Percentiles rank a stretch among this genome's conserved stretches.
Conservation (phyloP, 2,113 vertebrate species). For the Hippopotamus amphibius region DNA sequence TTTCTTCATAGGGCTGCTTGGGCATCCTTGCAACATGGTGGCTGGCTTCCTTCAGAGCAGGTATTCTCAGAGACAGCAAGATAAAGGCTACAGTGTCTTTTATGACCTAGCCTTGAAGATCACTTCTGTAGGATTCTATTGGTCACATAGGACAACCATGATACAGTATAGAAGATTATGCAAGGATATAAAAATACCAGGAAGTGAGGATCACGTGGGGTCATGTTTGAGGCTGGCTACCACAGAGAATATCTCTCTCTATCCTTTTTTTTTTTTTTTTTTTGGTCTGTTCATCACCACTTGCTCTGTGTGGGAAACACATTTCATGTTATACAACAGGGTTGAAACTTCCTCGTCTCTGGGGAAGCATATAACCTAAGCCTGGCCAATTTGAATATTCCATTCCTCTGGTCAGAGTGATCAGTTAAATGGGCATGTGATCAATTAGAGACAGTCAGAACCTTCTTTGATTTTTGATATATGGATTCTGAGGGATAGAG, state of each 20-base stretch:
- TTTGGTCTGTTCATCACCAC: background rate
- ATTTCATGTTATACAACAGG: background rate
- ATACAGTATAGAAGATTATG: background rate
- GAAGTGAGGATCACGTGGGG: background rate
- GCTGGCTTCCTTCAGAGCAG: background rate
- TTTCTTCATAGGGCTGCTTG: background rate
- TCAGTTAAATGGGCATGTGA: background rate
- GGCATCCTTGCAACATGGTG: background rate
- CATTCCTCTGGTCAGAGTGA: background rate
- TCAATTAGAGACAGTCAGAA: background rate
- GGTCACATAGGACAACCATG: background rate
- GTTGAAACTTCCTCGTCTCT: background rate
- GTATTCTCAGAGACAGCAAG: background rate
- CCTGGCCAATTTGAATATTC: background rate
- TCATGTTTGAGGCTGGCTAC: background rate
- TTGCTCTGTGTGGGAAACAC: background rate
- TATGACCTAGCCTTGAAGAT: background rate
- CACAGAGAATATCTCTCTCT: background rate
- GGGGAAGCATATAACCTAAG: background rate
- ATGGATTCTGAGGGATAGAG: background rate
- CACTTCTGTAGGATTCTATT: background rate
- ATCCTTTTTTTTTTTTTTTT: background rate
- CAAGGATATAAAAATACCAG: background rate
- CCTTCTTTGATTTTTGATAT: conserved; percentile 12
- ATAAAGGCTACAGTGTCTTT: background rate